Conservation (phyloP, 2,797 vertebrate genomes). For the Stomatorhinus walkeri region DNA sequence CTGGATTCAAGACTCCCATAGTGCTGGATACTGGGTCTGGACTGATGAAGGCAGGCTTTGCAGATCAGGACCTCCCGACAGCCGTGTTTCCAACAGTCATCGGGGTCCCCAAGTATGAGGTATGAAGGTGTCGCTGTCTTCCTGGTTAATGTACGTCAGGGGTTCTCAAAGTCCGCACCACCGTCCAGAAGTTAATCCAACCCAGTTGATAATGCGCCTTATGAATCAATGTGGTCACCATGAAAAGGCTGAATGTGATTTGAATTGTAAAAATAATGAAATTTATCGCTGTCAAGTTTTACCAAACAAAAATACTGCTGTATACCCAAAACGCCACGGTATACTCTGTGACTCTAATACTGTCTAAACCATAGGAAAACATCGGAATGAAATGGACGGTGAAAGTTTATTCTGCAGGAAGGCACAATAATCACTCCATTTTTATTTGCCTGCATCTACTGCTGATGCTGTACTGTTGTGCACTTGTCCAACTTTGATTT, state of each 20-base stretch:
- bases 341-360: not conserved
- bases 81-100: constrained; percentile 60
- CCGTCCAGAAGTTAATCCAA: not conserved
- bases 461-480: not conserved
- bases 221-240: not conserved
- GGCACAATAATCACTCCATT: not conserved
- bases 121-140: constrained; percentile 22
- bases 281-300: too few species aligned
- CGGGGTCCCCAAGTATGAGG: constrained; percentile 65
- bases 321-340: not conserved
- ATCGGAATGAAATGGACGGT: not conserved
- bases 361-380: not conserved
- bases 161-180: not conserved
- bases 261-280: not conserved
- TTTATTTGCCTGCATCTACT: not conserved
- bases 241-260: not conserved
- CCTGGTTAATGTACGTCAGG: not conserved
- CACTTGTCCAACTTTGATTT: not conserved
- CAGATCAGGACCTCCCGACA: constrained; percentile 56
- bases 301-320: not conserved
- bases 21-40: constrained; percentile 65
- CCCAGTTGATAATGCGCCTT: not conserved
- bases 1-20: constrained; percentile 50
- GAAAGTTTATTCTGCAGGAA: not conserved
- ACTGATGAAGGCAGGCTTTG: constrained; percentile 66